Base-by-base conservation (phyloP, 1,140 invertebrate species). In the Brachionus rubens region DNA sequence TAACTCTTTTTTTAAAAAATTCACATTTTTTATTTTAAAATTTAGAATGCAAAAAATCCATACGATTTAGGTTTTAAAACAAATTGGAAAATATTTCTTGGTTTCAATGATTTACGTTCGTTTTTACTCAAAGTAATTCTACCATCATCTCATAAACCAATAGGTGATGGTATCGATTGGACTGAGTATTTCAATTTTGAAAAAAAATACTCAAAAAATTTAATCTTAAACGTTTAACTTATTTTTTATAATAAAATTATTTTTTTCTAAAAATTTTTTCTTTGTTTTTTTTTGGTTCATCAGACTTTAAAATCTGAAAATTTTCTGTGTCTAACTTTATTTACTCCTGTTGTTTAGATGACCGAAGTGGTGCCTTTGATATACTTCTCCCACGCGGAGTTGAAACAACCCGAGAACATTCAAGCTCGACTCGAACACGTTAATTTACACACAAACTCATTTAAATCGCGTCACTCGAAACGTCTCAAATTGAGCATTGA, bases 11-110 rank as follows among this genome's bases (percentile, higher is more conserved):
- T n/a, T n/a, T n/a, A n/a, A n/a, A n/a, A n/a, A n/a, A n/a, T n/a
- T n/a, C n/a, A n/a, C n/a, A n/a, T 26, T 24, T 77, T 59, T 80
- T 75, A 36, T 59, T 77, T 77, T 79, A 24, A 78, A 78, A 50
- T n/a, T n/a, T 79, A 88, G 86, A 78, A 86, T 2, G 95, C 91
- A 83, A 85, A 87, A 52, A 96, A 96, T 88, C 92, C 92, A 0
- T 96, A 94, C 81, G 87, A 96, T 84, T 92, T 93, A 86, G 94
- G 94, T 19, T 83, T 86, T 10, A 86, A 85, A 79, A 89, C 91
- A 80, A 97, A 97, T 84, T 96, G 93, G 93, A 89, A 86, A 80
- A 80, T 92, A 26, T 96, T 96, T 84, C 85, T 96, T 47, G 92
- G 93, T 3, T 81, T 95, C 36, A 88, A 88, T 26, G 86, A 89